Conservation (phyloP, 92 coral and sea anemone genomes). For the Zoanthus solanderi region DNA sequence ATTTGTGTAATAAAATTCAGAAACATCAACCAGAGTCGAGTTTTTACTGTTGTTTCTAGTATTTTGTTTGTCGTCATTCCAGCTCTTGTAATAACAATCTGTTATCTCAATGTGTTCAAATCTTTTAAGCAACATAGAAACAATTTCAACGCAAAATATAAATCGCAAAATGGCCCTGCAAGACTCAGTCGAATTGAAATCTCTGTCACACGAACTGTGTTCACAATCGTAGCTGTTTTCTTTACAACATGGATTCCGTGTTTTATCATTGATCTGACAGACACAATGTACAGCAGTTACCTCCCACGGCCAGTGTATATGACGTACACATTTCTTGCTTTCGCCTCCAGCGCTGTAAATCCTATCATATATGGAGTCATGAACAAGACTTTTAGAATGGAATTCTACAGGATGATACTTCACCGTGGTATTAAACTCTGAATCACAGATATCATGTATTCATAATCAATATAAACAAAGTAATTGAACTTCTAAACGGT, state of each 20-base stretch:
- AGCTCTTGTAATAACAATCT: slow-evolving; percentile 64
- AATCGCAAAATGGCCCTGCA: slow-evolving; percentile 40
- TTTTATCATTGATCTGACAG: slow-evolving; percentile 75
- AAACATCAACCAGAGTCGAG: slow-evolving; percentile 41
- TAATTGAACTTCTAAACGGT: no score
- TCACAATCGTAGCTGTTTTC: slow-evolving; percentile 75
- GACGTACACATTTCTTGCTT: slow-evolving; percentile 80
- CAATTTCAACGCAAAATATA: slow-evolving; percentile 34
- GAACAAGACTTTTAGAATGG: slow-evolving; percentile 74
- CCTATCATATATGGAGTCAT: slow-evolving; percentile 84
- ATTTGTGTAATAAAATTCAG: slow-evolving; percentile 68
- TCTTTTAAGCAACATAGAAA: slow-evolving; percentile 65
- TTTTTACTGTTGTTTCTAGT: slow-evolving; percentile 67
- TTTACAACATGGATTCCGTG: slow-evolving; percentile 86
- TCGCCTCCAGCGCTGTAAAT: slow-evolving; percentile 81
- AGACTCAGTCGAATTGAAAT: slow-evolving; percentile 63
- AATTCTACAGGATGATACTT: slow-evolving; percentile 47
- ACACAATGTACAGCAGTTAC: slow-evolving; percentile 65
- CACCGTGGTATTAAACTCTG: not conserved
- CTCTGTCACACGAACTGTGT: slow-evolving; percentile 75
- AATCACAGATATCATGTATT: not conserved
- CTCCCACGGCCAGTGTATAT: slow-evolving; percentile 78
- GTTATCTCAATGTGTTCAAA: slow-evolving; percentile 71
- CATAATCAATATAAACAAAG: no score
- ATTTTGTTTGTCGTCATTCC: slow-evolving; percentile 72